These are phyloP conservation scores for Torymus aiolomorphi DNA, from an alignment of 2,888 invertebrate genomes.

Conservation along the genomic window DNA sequence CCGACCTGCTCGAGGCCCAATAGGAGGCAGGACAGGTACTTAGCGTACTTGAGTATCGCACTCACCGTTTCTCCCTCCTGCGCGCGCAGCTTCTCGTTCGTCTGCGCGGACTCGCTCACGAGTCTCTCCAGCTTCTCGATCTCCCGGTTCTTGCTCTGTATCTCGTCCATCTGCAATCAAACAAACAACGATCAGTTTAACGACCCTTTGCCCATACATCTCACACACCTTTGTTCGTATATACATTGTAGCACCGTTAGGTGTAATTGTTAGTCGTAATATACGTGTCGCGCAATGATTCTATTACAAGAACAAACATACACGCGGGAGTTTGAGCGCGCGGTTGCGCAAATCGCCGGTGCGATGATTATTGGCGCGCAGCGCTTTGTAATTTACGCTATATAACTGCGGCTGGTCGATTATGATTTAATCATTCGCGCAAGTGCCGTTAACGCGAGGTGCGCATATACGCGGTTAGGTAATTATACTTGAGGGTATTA, in stretches of 20 bases:
- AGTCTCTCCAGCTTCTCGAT: constrained; percentile 68
- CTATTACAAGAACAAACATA: background rate
- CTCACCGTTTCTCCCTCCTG: constrained; percentile 65
- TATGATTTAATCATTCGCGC: constrained; percentile 6
- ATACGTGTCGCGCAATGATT: constrained; percentile 19
- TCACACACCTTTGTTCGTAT: too few relatives aligned
- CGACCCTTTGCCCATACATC: background rate
- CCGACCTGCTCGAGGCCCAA: background rate
- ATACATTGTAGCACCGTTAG: too few relatives aligned
- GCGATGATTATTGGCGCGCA: constrained; percentile 18
- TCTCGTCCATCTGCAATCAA: constrained; percentile 67
- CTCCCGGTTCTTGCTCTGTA: constrained; percentile 66
- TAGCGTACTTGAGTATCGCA: constrained; percentile 5
- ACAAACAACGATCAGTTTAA: constrained; percentile 17
- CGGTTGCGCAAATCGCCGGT: constrained; percentile 14
- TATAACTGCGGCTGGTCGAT: background rate
- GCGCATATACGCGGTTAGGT: too few relatives aligned
- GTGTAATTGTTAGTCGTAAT: background rate
- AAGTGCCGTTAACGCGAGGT: too few relatives aligned
- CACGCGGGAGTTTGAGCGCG: too few relatives aligned
- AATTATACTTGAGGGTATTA: too few relatives aligned
- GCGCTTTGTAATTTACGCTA: constrained; percentile 14
- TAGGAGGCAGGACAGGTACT: background rate
- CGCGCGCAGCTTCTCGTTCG: constrained; percentile 61
- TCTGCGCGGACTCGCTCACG: constrained; percentile 58